A percentile compares a stretch with the other conserved stretches of the same genome.
phyloP scores from a whole-genome alignment of 2,888 invertebrate genomes.

The Pollenia angustigena region DNA sequence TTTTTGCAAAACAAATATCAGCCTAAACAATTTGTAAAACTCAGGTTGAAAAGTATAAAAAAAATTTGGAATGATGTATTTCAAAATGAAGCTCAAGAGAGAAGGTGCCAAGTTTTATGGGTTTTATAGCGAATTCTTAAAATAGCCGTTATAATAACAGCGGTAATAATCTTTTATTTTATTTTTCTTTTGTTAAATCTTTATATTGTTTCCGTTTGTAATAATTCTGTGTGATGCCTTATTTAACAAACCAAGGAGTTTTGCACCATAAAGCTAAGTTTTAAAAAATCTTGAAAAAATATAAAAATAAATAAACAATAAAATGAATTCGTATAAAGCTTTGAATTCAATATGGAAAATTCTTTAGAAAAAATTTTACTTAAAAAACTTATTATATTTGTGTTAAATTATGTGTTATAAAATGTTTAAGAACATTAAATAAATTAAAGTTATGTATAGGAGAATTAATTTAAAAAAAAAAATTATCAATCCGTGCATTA shows the following conservation, averaged over 20 bases:
- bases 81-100: neutral
- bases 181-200: neutral
- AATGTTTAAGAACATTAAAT: too few relatives aligned
- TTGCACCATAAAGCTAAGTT: neutral
- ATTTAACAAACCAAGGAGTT: constrained; percentile 11
- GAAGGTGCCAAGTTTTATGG: neutral
- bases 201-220: neutral
- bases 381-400: too few relatives aligned
- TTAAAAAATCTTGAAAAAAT: too few relatives aligned
- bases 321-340: neutral
- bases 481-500: too few relatives aligned
- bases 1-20: constrained; percentile 76
- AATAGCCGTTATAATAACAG: neutral
- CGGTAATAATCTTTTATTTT: too few relatives aligned
- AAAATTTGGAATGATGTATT: too few relatives aligned
- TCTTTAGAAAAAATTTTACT: too few relatives aligned
- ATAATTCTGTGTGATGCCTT: neutral
- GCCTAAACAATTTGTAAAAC: constrained; percentile 27
- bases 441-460: too few relatives aligned
- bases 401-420: too few relatives aligned
- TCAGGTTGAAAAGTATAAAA: too few relatives aligned
- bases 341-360: neutral
- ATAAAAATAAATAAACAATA: constrained; percentile 7
- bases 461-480: too few relatives aligned
- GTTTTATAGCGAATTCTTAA: neutral